Evolutionary conservation across 23 tunicate species (phyloP).

Genomic region (Clavelina lepadiformis): DNA sequence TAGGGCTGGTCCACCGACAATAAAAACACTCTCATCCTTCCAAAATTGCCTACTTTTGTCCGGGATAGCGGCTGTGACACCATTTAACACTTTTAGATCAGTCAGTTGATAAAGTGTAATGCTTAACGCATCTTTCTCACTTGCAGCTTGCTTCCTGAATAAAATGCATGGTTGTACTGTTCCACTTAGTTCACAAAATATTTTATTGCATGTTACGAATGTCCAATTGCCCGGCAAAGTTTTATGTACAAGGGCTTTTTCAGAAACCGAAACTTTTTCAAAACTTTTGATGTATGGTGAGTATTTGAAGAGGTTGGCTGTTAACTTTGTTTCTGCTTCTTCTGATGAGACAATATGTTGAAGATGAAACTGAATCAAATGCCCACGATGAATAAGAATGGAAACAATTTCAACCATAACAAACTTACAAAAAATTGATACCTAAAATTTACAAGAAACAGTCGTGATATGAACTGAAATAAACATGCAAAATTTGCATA

Average conservation of each 20-base stretch:
- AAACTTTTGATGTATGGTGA: neutral
- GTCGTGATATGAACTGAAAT: neutral
- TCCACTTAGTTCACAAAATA: constrained; percentile 10
- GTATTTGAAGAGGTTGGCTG: neutral
- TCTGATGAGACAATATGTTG: neutral
- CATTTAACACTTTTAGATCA: no score
- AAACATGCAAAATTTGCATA: neutral
- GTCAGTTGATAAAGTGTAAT: no score
- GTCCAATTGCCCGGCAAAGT: constrained; percentile 5
- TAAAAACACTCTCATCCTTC: no score
- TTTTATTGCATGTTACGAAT: neutral
- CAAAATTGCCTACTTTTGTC: no score
- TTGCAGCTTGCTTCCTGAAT: neutral
- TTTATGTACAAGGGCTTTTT: neutral
- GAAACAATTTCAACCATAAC: neutral
- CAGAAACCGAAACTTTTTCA: neutral
- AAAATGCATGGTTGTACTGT: constrained; percentile 22
- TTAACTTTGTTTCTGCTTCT: neutral
- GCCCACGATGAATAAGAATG: constrained; percentile 9
- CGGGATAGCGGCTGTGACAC: no score
- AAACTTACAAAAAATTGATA: neutral
- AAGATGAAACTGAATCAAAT: neutral
- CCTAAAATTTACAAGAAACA: neutral
- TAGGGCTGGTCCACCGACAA: no score
- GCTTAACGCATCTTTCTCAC: no score